Evolutionary conservation across 2,113 vertebrate genomes (phyloP), one percentile per base, ranked within the genome.

Genomic region (Calypte anna): DNA sequence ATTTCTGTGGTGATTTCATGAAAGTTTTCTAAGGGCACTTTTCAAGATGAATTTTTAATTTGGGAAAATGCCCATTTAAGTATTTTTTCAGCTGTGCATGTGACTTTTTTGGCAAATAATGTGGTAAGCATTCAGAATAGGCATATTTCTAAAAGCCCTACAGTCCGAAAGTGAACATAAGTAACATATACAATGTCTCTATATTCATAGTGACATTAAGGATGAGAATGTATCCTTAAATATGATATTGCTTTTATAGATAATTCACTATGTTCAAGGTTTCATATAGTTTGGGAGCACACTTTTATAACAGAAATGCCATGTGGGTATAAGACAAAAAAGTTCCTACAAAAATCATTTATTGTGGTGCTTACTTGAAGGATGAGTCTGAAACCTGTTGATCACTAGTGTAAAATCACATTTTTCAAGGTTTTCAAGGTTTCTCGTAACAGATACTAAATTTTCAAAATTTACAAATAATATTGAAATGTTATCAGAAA

Each of bases 61-160:
- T 97, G 94, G 92, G 74, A 58, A 91, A 86, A 78, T 73, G 74
- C 82, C 88, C 69, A 46, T 72, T 95, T 86, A 33, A 81, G 38
- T 96, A 87, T 96, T 95, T 97, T 96, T 61, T 96, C 95, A 97
- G 88, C 91, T 97, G 90, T 28, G 16, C 66, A 61, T 95, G 73
- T 91, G 91, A 78, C 86, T 95, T 96, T 55, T 62, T 94, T 92
- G 63, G 94, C 86, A 96, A 84, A 95, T 79, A 84, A 86, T 62
- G 14, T 85, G 59, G 50, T 88, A 85, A 86, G 70, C 31, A 50
- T 82, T 96, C 73, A 73, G 88, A 95, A 96, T 53, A 94, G 63
- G 67, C 22, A 48, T 53, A 86, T 68, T 92, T 96, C 31, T 84
- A 58, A 80, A 91, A 94, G 33, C 48, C 3, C 27, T 50, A 21